Base-by-base conservation (phyloP, 2,888 invertebrate genomes). In the Iselma pallidipennis region DNA sequence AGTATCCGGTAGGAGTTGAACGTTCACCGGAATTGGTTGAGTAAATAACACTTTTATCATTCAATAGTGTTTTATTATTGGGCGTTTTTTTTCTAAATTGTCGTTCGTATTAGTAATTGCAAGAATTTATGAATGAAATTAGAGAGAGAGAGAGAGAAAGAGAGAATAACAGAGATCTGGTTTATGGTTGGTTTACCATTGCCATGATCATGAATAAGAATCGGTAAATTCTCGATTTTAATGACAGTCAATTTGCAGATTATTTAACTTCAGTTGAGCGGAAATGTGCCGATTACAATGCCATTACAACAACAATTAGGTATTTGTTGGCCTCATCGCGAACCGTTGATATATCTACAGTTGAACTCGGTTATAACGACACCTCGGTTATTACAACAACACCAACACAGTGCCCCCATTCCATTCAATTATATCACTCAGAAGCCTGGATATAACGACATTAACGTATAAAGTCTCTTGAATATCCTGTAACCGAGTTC, bases 231-330 rank as follows among this genome's bases (percentile, higher is more conserved):
- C 65, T 61, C 59, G 56, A 61, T 61, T 62, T 55, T 61, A 65
- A 56, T 61, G 64, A 64, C 64, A 61, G 64, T 64, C 61, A 64
- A 64, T 64, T 64, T 56, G 56, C 58, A 62, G 16, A 65, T 65
- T 65, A 61, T 62, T 62, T 65, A 57, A 52, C 56, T 26, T 56
- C 65, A 65, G n/a, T 59, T 62, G 62, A 62, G 62, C 62, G 59
- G 42, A 62, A 62, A 55, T 51, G 58, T 48, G 31, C 6, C 29
- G 7, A 23, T 52, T 52, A 52, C n/a, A 29, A 26, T n/a, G 25
- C 19, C n/a, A 26, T 52, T 31, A n/a, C 31, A 10, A 14, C 14
- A 16, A 52, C 23, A 23, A 23, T 29, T 14, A 52, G 31, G n/a
- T n/a, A n/a, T n/a, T n/a, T n/a, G n/a, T n/a, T n/a, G n/a, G n/a